A percentile compares a stretch with the other conserved stretches of the same genome.
phyloP scores from a whole-genome alignment of 1,140 invertebrate genomes.

The Habropoda laboriosa region DNA sequence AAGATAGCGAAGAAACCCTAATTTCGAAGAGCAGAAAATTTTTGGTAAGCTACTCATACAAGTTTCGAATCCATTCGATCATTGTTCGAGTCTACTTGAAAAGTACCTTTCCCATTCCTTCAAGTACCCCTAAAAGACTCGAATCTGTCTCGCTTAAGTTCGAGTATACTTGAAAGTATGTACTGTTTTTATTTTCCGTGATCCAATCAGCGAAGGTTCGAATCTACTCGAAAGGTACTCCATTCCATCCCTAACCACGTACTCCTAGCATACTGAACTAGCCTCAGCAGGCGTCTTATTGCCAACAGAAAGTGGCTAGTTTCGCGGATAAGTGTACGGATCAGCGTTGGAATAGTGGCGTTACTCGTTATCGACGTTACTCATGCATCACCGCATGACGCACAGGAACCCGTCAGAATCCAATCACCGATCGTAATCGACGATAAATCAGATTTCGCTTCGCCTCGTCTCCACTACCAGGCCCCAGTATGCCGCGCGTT shows the following conservation, averaged over 20 bases:
- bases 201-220: background rate
- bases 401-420: slow-evolving; percentile 67
- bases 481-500: background rate
- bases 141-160: too few species aligned
- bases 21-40: too few species aligned
- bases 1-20: too few species aligned
- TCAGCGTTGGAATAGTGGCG: slow-evolving; percentile 62
- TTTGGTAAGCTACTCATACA: too few species aligned
- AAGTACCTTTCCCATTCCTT: too few species aligned
- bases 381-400: slow-evolving; percentile 69
- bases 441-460: slow-evolving; percentile 73
- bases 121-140: too few species aligned
- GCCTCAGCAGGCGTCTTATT: slow-evolving; percentile 38
- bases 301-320: slow-evolving; percentile 62
- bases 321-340: slow-evolving; percentile 57
- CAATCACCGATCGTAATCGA: slow-evolving; percentile 74
- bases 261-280: too few species aligned
- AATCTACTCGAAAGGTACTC: too few species aligned
- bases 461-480: slow-evolving; percentile 17
- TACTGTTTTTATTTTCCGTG: background rate
- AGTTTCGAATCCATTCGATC: too few species aligned
- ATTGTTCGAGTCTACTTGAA: too few species aligned
- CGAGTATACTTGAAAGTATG: too few species aligned
- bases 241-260: too few species aligned
- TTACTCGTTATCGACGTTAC: slow-evolving; percentile 68